Conservation (phyloP, 2,113 vertebrate species). For the Azemiops feae region DNA sequence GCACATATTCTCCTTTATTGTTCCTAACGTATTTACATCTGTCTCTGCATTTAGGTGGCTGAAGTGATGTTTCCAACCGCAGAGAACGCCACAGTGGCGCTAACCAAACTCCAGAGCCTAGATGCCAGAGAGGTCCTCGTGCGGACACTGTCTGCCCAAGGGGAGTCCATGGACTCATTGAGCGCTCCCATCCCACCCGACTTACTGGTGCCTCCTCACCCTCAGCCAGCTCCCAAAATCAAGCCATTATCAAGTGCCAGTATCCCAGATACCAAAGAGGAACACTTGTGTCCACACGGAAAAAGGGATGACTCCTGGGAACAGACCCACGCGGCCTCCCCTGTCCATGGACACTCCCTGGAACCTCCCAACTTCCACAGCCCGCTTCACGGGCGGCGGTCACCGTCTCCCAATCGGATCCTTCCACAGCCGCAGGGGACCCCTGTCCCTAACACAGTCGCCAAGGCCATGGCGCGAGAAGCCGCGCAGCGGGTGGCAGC, state of each 20-base stretch:
- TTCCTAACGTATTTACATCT: background rate
- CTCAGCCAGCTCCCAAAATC: constrained; percentile 76
- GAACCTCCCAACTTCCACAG: constrained; percentile 79
- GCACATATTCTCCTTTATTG: background rate
- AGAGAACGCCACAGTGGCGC: constrained; percentile 80
- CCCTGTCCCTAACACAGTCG: constrained; percentile 85
- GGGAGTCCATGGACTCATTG: constrained; percentile 89
- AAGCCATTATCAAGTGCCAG: constrained; percentile 90
- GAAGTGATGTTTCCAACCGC: constrained; percentile 87
- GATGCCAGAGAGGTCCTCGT: constrained; percentile 86
- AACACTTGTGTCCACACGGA: constrained; percentile 70
- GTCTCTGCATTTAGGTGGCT: constrained; percentile 74
- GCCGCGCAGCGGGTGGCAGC: constrained; percentile 89
- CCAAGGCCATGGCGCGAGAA: constrained; percentile 96
- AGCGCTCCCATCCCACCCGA: constrained; percentile 80
- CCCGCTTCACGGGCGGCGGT: constrained; percentile 69
- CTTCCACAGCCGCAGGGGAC: constrained; percentile 94
- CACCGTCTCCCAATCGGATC: constrained; percentile 91
- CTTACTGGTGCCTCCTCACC: constrained; percentile 85
- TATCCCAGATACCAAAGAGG: constrained; percentile 94
- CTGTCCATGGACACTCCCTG: constrained; percentile 73
- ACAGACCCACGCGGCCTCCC: constrained; percentile 72
- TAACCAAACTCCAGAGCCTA: constrained; percentile 81
- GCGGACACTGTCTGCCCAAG: constrained; percentile 90
- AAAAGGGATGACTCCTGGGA: constrained; percentile 83